Percentiles rank a stretch among this genome's conserved stretches.
These are phyloP conservation scores for Mesitornis unicolor DNA, from an alignment of 2,113 vertebrate genomes.

Conservation along the genomic window DNA sequence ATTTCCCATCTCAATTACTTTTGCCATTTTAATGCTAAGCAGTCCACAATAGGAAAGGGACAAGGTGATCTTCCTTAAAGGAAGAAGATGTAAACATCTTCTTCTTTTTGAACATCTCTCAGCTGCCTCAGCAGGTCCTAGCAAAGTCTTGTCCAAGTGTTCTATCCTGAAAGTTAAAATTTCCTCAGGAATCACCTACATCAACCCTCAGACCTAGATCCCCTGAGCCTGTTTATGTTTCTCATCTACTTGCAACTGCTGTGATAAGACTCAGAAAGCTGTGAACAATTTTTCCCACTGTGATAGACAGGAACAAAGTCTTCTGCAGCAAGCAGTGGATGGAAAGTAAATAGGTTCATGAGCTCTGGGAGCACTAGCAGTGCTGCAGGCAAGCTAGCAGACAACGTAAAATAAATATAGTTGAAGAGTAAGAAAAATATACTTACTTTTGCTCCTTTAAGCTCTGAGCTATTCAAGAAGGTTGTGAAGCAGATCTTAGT, in stretches of 20 bases:
- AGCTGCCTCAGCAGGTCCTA: neutral
- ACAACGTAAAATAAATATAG: conserved; percentile 43
- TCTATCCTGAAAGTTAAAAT: neutral
- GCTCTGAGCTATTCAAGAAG: neutral
- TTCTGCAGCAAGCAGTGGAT: conserved; percentile 17
- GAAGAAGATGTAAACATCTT: neutral
- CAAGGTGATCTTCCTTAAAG: neutral
- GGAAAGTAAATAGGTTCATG: conserved; percentile 58
- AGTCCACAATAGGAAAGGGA: neutral
- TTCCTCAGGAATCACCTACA: neutral
- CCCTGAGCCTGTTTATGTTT: neutral
- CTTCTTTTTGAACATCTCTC: neutral
- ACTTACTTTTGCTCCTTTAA: conserved; percentile 38
- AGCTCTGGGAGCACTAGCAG: conserved; percentile 30
- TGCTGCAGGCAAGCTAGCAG: conserved; percentile 33
- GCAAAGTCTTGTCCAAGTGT: neutral
- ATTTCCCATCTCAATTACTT: neutral
- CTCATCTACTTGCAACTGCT: neutral
- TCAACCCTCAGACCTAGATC: neutral
- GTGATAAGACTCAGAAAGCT: neutral
- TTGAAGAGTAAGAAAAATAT: conserved; percentile 37
- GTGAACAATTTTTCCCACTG: conserved; percentile 19
- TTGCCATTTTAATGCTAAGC: neutral
- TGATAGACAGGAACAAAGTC: conserved; percentile 48
- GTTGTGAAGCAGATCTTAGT: neutral